A percentile compares a stretch with the other conserved stretches of the same genome.
Conservation (phyloP, 2,113 vertebrate species). For the Bufo bufo region DNA sequence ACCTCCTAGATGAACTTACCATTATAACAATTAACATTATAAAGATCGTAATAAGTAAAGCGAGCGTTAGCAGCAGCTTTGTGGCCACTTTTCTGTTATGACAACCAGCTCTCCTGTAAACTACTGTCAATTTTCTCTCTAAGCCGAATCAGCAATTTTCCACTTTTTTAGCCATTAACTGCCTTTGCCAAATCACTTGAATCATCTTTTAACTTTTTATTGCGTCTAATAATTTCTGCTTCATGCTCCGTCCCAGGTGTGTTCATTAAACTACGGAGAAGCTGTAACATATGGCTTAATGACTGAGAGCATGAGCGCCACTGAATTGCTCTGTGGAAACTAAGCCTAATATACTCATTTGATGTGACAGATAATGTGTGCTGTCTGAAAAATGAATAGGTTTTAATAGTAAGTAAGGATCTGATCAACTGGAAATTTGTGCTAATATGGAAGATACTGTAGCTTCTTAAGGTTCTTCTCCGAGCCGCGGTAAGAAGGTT, state of each 20-base stretch:
- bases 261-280: slow-evolving; percentile 55
- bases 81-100: slow-evolving; percentile 6
- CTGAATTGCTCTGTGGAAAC: slow-evolving; percentile 28
- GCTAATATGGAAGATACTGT: neutral
- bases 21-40: slow-evolving; percentile 15
- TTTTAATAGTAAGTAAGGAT: neutral
- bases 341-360: slow-evolving; percentile 43
- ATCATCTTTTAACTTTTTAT: slow-evolving; percentile 59
- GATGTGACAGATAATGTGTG: slow-evolving; percentile 38
- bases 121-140: slow-evolving; percentile 26
- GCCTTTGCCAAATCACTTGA: slow-evolving; percentile 58
- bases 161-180: slow-evolving; percentile 43
- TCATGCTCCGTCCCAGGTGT: slow-evolving; percentile 54
- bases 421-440: neutral
- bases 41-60: neutral
- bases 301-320: slow-evolving; percentile 14
- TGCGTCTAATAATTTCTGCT: slow-evolving; percentile 57
- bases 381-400: neutral
- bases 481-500: neutral
- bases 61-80: neutral
- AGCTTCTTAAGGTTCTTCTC: neutral
- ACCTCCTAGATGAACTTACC: slow-evolving; percentile 1
- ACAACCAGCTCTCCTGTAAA: neutral
- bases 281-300: slow-evolving; percentile 54
- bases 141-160: slow-evolving; percentile 52